Evolutionary conservation across 2,113 vertebrate species (phyloP), one percentile per base, ranked within the genome.

Genomic region (Loxodonta africana): DNA sequence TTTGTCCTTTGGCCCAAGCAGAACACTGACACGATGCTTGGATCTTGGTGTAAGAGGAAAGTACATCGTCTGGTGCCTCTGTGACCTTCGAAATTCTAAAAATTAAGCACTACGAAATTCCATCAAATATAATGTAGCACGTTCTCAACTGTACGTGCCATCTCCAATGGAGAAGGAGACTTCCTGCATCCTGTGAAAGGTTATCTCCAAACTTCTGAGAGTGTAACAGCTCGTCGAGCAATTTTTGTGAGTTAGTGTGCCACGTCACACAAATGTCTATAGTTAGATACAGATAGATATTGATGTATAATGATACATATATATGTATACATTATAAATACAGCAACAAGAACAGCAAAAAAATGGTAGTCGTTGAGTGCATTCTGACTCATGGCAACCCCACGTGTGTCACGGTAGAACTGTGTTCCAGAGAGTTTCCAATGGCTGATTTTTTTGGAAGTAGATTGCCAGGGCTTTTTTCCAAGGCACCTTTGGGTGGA

Each of bases 41-140:
- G 91, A 33, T 94, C 80, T 95, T 96, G 53, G 53, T 82, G 65
- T 25, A 51, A 60, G 85, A 90, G 97, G 76, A 95, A 95, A 71
- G 73, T 63, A 46, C 9, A 30, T 46, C 83, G 82, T 96, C 86
- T 74, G 51, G 88, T 98, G 94, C 86, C 62, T 93, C 57, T 23
- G 15, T 69, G 89, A 89, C 85, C 90, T 98, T 87, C 95, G 67
- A 73, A 78, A 81, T 98, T 95, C 91, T 41, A 93, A 91, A 82
- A 88, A 65, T 26, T 92, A 78, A 82, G 26, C 94, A 53, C 93
- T 96, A 97, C 86, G 82, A 97, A 96, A 92, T 96, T 84, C 94
- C 82, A 94, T 74, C 30, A 86, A 96, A 71, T 30, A 6, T 41
- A 95, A 6, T 67, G 10, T 67, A 57, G 12, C 67, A 4, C 71